Base-by-base conservation (phyloP, 23 tunicate genomes). In the Halocynthia roretzi region DNA sequence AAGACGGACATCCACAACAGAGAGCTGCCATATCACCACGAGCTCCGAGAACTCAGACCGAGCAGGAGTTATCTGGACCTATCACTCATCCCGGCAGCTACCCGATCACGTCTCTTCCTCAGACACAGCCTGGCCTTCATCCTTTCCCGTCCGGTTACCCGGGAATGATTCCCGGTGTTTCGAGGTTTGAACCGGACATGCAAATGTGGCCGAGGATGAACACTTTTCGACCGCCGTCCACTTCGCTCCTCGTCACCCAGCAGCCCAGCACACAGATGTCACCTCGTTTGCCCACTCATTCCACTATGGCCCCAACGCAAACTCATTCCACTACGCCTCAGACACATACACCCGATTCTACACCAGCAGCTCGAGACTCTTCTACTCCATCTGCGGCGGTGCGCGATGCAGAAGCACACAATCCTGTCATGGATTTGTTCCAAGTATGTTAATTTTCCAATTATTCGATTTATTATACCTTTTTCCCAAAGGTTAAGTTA, bases 381-480 rank as follows among this genome's bases (percentile, higher is more conserved):
- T 14, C 53, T 10, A 60, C 17, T 4, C 2, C 4, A n/a, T 60
- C n/a, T 15, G n/a, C 64, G 4, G n/a, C 81, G 5, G 21, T 10
- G 18, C 44, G 56, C 5, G n/a, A 5, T 9, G 76, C 71, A 40
- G 60, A 48, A 1, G 48, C 80, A 2, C 65, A 18, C 22, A 69
- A 53, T 20, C 69, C 50, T 22, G 77, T 84, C 7, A 72, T 79
- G 63, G 83, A 84, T 61, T 69, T 84, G 50, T 84, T 84, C 61
- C 71, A 82, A 22, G 83, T 80, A 53, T 19, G 82, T 71, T 71
- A 10, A 51, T 40, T 12, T 76, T 76, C 19, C 14, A 12, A 1
- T 76, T 14, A 2, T 8, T 51, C 10, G 15, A 9, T 19, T 18
- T 10, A 9, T 10, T 4, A 11, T 58, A 51, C 31, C 18, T 20